Evolutionary conservation across 2,113 vertebrate genomes (phyloP), one percentile per base, ranked within the genome.

Genomic region (Tiliqua scincoides): DNA sequence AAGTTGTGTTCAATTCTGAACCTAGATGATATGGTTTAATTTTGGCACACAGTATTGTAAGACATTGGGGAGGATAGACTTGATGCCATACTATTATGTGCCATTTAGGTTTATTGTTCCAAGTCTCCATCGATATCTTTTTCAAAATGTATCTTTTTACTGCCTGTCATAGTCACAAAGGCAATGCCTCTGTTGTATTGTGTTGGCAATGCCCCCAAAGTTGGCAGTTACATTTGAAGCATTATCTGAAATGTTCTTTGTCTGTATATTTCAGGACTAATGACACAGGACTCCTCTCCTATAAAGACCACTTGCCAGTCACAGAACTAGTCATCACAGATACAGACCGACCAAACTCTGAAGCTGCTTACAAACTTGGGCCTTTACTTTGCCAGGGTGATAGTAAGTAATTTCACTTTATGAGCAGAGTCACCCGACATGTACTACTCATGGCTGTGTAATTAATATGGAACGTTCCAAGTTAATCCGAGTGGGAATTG

Each of bases 301-400:
- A 98, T 78, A 99, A 99, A 91, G 98, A 98, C 30, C 97, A 97
- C 85, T 96, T 99, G 54, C 98, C 98, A 0, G 96, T 99, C 57
- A 97, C 97, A 43, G 95, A 96, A 88, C 95, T 99, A 75, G 96
- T 98, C 78, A 94, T 99, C 84, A 97, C 98, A 32, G 98, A 99
- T 65, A 95, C 97, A n/a, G 95, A 96, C 63, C 96, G 97, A 35
- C 95, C 96, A 0, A 97, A 96, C 62, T 99, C 98, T 0, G 98
- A 99, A 91, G 97, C 96, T 8, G 97, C 97, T 70, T 99, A 98
- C 87, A 97, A 94, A 93, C 94, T 99, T 43, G 98, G 98, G 3
- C 97, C 98, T 79, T 96, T 99, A 2, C 97, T 96, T 88, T 99
- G 98, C 89, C 95, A 86, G 65, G 98, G 98, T 92, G 98, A 99